phyloP scores from a whole-genome alignment of 2,113 vertebrate genomes.

The Nycticebus coucang region DNA sequence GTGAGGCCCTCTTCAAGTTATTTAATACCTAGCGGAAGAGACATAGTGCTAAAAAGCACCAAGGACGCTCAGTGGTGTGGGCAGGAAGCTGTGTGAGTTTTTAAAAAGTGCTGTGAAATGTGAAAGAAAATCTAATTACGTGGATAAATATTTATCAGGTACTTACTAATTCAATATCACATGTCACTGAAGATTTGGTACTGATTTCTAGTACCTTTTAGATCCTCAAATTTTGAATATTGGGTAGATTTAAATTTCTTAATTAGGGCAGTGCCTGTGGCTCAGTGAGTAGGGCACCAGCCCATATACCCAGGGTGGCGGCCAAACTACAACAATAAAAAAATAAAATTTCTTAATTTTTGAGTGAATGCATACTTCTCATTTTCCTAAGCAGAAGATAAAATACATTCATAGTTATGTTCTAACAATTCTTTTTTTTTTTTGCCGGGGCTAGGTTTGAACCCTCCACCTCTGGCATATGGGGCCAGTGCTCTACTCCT shows the following conservation, averaged over 20 bases:
- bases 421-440: neutral
- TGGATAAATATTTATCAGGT: constrained; percentile 28
- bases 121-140: neutral
- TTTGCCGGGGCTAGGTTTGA: no score
- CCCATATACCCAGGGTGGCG: no score
- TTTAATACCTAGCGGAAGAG: neutral
- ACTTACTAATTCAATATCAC: neutral
- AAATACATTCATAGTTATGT: neutral
- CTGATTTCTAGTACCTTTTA: neutral
- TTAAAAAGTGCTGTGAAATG: neutral
- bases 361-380: neutral
- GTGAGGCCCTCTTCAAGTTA: neutral
- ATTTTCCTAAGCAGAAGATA: neutral
- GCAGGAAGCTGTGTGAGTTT: neutral
- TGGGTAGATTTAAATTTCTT: neutral
- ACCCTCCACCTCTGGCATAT: no score
- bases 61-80: neutral
- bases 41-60: neutral
- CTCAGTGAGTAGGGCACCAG: no score
- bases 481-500: no score
- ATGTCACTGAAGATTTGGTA: neutral
- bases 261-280: neutral
- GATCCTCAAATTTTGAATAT: neutral
- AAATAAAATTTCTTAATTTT: neutral
- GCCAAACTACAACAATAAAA: no score